Conservation (phyloP, 2,888 invertebrate genomes). For the Tortrix viridana region DNA sequence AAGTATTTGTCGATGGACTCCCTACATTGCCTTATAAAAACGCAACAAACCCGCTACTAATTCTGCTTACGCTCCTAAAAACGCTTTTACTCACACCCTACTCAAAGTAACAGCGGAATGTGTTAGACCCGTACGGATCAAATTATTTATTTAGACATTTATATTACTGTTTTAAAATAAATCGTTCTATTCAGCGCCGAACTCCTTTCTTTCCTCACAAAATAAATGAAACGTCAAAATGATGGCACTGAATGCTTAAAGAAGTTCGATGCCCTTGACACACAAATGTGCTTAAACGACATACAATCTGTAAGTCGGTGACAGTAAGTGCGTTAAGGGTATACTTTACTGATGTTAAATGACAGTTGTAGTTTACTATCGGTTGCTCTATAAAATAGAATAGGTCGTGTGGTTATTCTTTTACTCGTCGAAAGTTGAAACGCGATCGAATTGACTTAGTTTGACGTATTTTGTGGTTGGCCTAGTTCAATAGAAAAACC, state of each 20-base stretch:
- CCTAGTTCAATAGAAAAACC: too few species aligned
- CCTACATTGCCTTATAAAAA: background rate
- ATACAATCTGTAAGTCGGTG: too few species aligned
- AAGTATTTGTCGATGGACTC: background rate
- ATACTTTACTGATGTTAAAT: slow-evolving; percentile 22
- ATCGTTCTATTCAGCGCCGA: slow-evolving; percentile 37
- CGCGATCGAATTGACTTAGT: too few species aligned
- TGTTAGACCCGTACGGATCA: slow-evolving; percentile 59
- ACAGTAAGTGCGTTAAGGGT: background rate
- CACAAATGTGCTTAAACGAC: too few species aligned
- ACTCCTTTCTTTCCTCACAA: too few species aligned
- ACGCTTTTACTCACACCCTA: slow-evolving; percentile 40
- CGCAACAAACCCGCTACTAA: background rate
- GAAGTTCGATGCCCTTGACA: too few species aligned
- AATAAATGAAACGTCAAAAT: too few species aligned
- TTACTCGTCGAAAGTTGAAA: too few species aligned
- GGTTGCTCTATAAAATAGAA: slow-evolving; percentile 17
- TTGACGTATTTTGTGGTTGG: too few species aligned
- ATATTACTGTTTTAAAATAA: slow-evolving; percentile 62
- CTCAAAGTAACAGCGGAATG: slow-evolving; percentile 49
- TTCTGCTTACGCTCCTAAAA: background rate
- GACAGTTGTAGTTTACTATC: slow-evolving; percentile 7
- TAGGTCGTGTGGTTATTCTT: background rate
- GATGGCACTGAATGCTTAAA: too few species aligned
- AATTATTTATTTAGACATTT: slow-evolving; percentile 65